phyloP scores from a whole-genome alignment of 2,113 vertebrate species.

The Daphoenositta chrysoptera region DNA sequence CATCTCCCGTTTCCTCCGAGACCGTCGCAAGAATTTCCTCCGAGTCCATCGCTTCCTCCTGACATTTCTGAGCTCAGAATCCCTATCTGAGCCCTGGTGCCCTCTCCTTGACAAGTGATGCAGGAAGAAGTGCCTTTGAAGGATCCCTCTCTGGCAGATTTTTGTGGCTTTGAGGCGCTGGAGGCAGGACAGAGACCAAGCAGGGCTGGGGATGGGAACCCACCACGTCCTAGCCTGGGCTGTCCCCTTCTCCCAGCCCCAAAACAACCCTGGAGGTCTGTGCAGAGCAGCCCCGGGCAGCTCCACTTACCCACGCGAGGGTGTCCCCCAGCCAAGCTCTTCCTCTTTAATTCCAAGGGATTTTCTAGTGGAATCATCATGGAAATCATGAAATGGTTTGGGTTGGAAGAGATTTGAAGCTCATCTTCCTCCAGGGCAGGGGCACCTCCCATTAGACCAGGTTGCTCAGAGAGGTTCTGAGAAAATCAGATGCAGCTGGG shows the following conservation, averaged over 20 bases:
- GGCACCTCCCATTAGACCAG: neutral
- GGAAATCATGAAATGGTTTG: neutral
- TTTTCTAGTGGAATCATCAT: neutral
- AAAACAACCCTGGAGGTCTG: accelerated
- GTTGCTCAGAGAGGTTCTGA: neutral
- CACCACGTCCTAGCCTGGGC: neutral
- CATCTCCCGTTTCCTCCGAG: constrained; percentile 68
- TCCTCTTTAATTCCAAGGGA: neutral
- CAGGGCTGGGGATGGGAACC: neutral
- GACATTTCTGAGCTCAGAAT: constrained; percentile 33
- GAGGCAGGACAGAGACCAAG: neutral
- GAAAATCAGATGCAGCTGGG: neutral
- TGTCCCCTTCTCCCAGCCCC: neutral
- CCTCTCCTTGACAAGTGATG: neutral
- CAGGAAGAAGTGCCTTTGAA: constrained; percentile 10
- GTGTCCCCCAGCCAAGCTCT: neutral
- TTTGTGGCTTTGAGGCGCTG: neutral
- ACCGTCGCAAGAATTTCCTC: constrained; percentile 72
- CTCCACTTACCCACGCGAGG: neutral
- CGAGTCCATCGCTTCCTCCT: constrained; percentile 63
- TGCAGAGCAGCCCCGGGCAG: neutral
- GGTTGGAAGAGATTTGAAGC: neutral
- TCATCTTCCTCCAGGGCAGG: neutral
- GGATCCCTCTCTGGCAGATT: neutral
- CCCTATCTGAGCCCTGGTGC: neutral